phyloP scores from a whole-genome alignment of 1,140 invertebrate species.

The Brachionus rubens region DNA sequence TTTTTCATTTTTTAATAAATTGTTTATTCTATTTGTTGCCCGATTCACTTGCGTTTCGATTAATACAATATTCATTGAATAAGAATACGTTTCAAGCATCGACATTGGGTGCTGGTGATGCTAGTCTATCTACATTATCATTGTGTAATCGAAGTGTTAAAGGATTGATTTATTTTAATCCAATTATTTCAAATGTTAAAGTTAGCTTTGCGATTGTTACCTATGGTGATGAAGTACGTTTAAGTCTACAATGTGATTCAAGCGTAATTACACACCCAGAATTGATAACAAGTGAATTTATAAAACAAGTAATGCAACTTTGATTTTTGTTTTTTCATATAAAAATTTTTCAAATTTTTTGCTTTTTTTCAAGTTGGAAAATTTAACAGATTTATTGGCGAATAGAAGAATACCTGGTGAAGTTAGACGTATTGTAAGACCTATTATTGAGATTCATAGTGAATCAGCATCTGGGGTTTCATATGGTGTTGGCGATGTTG shows the following conservation, averaged over 20 bases:
- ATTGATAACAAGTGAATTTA: constrained; percentile 22
- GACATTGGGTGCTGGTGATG: constrained; percentile 20
- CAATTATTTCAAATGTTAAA: neutral
- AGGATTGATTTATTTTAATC: constrained; percentile 36
- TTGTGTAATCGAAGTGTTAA: constrained; percentile 37
- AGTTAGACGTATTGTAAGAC: neutral
- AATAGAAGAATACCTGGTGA: constrained; percentile 45
- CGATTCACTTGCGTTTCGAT: neutral
- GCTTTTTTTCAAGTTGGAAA: constrained; percentile 9
- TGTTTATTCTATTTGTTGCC: constrained; percentile 20
- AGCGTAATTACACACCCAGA: constrained; percentile 22
- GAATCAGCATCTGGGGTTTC: neutral
- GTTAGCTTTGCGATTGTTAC: constrained; percentile 27
- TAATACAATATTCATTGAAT: neutral
- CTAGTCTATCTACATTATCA: constrained; percentile 26
- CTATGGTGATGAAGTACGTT: constrained; percentile 34
- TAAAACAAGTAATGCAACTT: neutral
- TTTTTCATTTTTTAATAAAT: constrained; percentile 25
- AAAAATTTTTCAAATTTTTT: neutral
- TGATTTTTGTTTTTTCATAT: too few relatives aligned
- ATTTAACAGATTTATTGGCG: constrained; percentile 24
- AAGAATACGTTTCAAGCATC: constrained; percentile 9
- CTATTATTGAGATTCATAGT: neutral
- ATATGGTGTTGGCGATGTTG: neutral
- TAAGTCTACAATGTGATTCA: neutral